These are phyloP conservation scores for Acanthosepion pharaonis DNA, from an alignment of 2,888 invertebrate species.

Conservation along the genomic window DNA sequence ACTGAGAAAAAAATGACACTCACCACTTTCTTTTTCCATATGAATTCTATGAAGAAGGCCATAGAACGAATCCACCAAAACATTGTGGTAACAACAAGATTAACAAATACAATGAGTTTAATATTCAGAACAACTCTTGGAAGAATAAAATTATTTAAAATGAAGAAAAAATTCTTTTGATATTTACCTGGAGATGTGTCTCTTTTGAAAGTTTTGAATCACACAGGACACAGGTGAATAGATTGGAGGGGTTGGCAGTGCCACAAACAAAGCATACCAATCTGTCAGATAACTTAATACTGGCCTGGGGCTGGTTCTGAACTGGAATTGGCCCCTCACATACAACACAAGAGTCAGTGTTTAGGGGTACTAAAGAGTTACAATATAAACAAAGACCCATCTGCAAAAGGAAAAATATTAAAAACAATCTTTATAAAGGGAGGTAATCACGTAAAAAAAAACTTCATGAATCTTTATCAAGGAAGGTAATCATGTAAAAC, in stretches of 20 bases:
- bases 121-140: not conserved
- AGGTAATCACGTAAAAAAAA: too few species aligned
- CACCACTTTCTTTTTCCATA: too few species aligned
- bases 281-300: conserved; percentile 57
- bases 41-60: too few species aligned
- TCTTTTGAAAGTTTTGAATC: conserved; percentile 58
- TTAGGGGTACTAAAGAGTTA: conserved; percentile 72
- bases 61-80: too few species aligned
- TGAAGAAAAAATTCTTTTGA: not conserved
- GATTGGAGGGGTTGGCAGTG: conserved; percentile 66
- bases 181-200: conserved; percentile 48
- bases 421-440: not conserved
- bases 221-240: conserved; percentile 64
- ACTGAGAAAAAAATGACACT: too few species aligned
- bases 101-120: not conserved
- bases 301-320: conserved; percentile 67
- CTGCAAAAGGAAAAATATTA: conserved; percentile 56
- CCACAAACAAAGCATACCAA: conserved; percentile 66
- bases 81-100: too few species aligned
- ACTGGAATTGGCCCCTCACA: conserved; percentile 72
- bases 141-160: not conserved
- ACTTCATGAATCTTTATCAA: too few species aligned
- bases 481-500: too few species aligned
- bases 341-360: conserved; percentile 70
- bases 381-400: conserved; percentile 73